Base-by-base conservation (phyloP, 1,140 invertebrate genomes). In the Anoplolepis gracilipes region DNA sequence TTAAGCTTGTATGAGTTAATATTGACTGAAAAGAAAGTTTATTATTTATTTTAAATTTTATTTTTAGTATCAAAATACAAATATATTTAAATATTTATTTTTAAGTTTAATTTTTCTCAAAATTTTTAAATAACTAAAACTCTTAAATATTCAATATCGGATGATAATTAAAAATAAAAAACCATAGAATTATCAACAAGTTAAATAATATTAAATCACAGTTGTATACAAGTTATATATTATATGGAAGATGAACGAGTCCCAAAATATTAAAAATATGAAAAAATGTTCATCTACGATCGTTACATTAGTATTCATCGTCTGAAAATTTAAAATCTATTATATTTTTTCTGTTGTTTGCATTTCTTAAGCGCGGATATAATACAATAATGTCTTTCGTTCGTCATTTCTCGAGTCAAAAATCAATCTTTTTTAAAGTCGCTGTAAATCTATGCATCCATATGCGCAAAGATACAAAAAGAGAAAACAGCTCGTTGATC, bases 371-470 rank as follows among this genome's bases (percentile, higher is more conserved):
- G 28, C n/a, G 76, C 33, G 33, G 33, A 1, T 36, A 4, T 36
- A n/a, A n/a, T 6, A 4, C 33, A 25, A 49, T 46, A 19, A 19
- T 25, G 49, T 33, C 7, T 70, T 46, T 53, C 3, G 0, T 25
- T 42, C 25, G 0, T 10, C 55, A 55, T 67, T 39, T 85, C 42
- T 86, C 79, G 22, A 76, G 84, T 86, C 67, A 46, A 72, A 86
- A 88, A 84, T 84, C 78, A 62, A 30, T 33, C 59, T 76, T 39
- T 87, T 89, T 89, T 82, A 36, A 81, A 16, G 36, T 64, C 49
- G 42, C 78, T 13, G 61, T 42, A 36, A 25, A 28, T 42, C 13
- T 46, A 46, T 62, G 81, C 33, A 72, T 59, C 7, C n/a, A 72
- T 53, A 42, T 11, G 0, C 62, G 49, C 36, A 53, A 78, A 61